Base-by-base conservation (phyloP, 53 echinoderm and acorn worm species). In the Hippasteria phrygiana region DNA sequence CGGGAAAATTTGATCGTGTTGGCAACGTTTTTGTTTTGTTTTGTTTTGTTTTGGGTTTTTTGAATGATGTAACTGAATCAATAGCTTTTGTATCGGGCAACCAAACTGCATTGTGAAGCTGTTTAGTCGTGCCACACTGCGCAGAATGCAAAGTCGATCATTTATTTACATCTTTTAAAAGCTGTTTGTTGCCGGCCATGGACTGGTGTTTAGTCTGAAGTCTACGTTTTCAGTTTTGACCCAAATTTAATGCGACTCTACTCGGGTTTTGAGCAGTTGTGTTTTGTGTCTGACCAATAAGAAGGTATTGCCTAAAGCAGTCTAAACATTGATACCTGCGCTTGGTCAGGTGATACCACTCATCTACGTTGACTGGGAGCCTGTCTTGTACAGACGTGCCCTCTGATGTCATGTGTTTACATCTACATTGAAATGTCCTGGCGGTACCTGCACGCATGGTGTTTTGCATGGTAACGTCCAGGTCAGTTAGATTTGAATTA, bases 231-330 rank as follows among this genome's bases (percentile, higher is more conserved):
- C 82, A 28, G 26, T 2, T 16, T 31, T 64, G 66, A 64, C 82
- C 82, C 45, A 82, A 43, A 43, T 82, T n/a, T 82, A 40, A 65
- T 64, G 82, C 65, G 64, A 82, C 82, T 66, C 43, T 41, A 6
- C 26, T 42, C 40, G 41, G 26, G 27, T 0, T 70, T 73, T 40
- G 43, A 17, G 22, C 8, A 27, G 3, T 18, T 42, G 40, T 73
- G 41, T 6, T 67, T 67, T 34, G 37, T 67, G n/a, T 59, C 59
- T 59, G 59, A 59, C 59, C 59, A 26, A 59, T 8, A 59, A 17
- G n/a, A n/a, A n/a, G n/a, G n/a, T n/a, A n/a, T n/a, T n/a, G n/a
- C n/a, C n/a, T n/a, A n/a, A n/a, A n/a, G n/a, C n/a, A n/a, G n/a
- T n/a, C n/a, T n/a, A n/a, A n/a, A n/a, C n/a, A n/a, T n/a, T n/a